Conservation (phyloP, 2,113 vertebrate species). For the Rana temporaria region DNA sequence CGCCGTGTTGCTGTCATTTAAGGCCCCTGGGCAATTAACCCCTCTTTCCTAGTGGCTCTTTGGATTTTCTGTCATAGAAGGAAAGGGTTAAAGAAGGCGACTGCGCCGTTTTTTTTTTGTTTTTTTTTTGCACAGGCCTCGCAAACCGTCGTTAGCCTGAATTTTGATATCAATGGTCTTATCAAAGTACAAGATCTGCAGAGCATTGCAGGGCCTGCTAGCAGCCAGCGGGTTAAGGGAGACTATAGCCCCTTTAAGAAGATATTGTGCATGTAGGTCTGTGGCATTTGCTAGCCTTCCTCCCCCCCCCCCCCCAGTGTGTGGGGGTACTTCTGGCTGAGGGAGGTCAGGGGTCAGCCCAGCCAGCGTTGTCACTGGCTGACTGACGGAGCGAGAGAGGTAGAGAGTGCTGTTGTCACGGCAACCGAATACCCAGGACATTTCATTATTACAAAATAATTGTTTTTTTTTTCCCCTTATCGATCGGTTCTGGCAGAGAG, state of each 20-base stretch:
- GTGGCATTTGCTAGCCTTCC: conserved; percentile 52
- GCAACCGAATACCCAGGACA: conserved; percentile 58
- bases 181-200: background rate
- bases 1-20: background rate
- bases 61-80: background rate
- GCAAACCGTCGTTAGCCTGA: background rate
- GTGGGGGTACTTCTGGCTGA: conserved; percentile 54
- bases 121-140: background rate
- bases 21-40: conserved; percentile 35
- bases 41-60: background rate
- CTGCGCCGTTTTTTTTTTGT: too few relatives aligned
- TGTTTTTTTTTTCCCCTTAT: conserved; percentile 58
- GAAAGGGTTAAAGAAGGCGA: conserved; percentile 16
- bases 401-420: conserved; percentile 56
- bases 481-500: conserved; percentile 58
- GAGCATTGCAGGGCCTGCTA: background rate
- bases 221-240: conserved; percentile 16
- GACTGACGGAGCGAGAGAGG: conserved; percentile 57
- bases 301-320: conserved; percentile 37
- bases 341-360: conserved; percentile 55
- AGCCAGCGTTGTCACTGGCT: conserved; percentile 57
- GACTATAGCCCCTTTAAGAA: conserved; percentile 49
- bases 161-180: background rate
- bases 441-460: conserved; percentile 59
- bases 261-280: conserved; percentile 52